Conservation (phyloP, 2,888 invertebrate genomes). For the Dysmachus trigonus region DNA sequence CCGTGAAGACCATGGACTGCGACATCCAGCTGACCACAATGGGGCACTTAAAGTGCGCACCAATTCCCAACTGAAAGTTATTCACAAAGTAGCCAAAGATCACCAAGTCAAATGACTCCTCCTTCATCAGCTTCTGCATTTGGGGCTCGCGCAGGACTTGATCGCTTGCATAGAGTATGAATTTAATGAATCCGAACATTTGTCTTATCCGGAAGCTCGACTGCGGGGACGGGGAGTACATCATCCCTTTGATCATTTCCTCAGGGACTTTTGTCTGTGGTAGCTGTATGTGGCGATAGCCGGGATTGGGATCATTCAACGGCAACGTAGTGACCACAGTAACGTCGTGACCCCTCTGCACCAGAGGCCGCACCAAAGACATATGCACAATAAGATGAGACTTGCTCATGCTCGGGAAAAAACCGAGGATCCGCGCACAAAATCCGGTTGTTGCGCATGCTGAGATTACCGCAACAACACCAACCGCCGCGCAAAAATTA, state of each 20-base stretch:
- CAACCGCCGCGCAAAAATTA: not conserved
- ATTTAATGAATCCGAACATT: not conserved
- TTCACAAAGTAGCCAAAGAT: slow-evolving; percentile 58
- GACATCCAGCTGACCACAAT: slow-evolving; percentile 54
- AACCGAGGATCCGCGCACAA: not conserved
- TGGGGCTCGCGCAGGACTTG: slow-evolving; percentile 49
- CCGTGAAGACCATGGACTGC: slow-evolving; percentile 54
- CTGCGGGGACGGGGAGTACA: not conserved
- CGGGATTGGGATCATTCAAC: slow-evolving; percentile 47
- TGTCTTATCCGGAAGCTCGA: not conserved
- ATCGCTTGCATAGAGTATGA: slow-evolving; percentile 1
- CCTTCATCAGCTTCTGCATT: slow-evolving; percentile 52
- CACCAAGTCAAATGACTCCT: slow-evolving; percentile 57
- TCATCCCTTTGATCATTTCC: not conserved
- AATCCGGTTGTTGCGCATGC: not conserved
- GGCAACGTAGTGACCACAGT: slow-evolving; percentile 56
- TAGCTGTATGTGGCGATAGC: not conserved
- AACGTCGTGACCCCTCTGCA: slow-evolving; percentile 60
- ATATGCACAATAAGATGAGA: slow-evolving; percentile 62
- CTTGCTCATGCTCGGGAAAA: not conserved
- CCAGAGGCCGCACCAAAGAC: slow-evolving; percentile 57
- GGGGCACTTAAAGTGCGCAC: slow-evolving; percentile 59
- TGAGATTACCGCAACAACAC: not conserved
- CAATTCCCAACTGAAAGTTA: slow-evolving; percentile 59
- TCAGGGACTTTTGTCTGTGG: not conserved